phyloP scores from a whole-genome alignment of 2,113 vertebrate genomes.

The Numenius arquata region DNA sequence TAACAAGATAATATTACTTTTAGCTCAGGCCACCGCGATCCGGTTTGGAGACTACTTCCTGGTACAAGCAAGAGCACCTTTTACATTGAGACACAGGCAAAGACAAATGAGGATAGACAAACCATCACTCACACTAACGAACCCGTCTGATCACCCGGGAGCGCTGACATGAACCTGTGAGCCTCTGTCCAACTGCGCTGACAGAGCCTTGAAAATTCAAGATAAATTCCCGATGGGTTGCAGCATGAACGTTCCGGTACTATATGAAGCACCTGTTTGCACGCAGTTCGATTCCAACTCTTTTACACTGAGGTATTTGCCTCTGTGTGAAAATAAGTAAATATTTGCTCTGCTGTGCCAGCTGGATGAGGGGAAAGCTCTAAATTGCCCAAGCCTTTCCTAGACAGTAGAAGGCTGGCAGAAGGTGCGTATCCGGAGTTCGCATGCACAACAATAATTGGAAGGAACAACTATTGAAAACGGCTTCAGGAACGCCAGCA shows the following conservation, averaged over 20 bases:
- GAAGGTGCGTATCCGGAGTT: background rate
- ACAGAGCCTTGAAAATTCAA: background rate
- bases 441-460: background rate
- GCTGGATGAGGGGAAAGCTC: constrained; percentile 9
- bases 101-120: background rate
- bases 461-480: background rate
- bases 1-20: background rate
- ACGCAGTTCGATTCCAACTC: background rate
- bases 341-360: constrained; percentile 49
- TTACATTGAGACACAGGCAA: background rate
- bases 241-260: background rate
- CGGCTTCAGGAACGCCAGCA: background rate
- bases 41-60: background rate
- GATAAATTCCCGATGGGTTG: background rate
- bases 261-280: background rate
- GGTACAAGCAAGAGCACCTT: background rate
- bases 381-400: background rate
- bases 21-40: background rate
- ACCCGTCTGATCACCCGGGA: background rate
- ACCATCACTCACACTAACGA: background rate
- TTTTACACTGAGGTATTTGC: constrained; percentile 4
- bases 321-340: constrained; percentile 38
- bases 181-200: background rate
- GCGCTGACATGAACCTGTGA: background rate
- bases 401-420: background rate